A percentile compares a stretch with the other conserved stretches of the same genome.
These are phyloP conservation scores for Brenthis ino DNA, from an alignment of 2,888 invertebrate genomes.

Conservation along the genomic window DNA sequence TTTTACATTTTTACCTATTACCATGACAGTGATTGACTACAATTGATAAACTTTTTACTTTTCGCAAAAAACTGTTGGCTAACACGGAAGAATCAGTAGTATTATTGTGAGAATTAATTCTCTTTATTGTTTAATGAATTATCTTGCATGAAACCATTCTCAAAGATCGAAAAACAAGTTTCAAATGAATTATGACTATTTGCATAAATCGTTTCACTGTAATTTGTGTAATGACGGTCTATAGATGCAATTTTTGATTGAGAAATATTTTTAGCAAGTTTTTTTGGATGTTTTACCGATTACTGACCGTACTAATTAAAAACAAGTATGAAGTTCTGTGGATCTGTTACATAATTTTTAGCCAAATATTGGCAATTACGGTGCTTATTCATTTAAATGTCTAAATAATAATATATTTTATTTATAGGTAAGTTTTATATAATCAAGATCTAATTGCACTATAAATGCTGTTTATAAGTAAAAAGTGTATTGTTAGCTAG, in stretches of 20 bases:
- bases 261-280: conserved; percentile 3
- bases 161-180: conserved; percentile 19
- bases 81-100: conserved; percentile 33
- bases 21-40: conserved; percentile 33
- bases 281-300: neutral
- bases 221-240: conserved; percentile 17
- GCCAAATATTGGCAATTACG: no score
- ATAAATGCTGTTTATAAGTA: no score
- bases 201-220: conserved; percentile 14
- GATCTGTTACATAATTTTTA: no score
- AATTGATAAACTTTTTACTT: conserved; percentile 23
- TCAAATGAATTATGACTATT: conserved; percentile 14
- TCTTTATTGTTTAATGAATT: neutral
- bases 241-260: conserved; percentile 10
- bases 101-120: conserved; percentile 26
- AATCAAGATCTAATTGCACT: no score
- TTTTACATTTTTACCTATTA: conserved; percentile 10
- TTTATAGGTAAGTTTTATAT: no score
- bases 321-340: no score
- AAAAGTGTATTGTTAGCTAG: no score
- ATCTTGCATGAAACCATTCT: conserved; percentile 18
- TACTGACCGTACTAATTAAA: neutral
- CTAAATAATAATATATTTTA: no score
- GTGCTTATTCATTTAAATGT: no score
- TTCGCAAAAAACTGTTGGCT: conserved; percentile 31